phyloP scores from a whole-genome alignment of 2,888 invertebrate genomes.

The Campoplex capitator region DNA sequence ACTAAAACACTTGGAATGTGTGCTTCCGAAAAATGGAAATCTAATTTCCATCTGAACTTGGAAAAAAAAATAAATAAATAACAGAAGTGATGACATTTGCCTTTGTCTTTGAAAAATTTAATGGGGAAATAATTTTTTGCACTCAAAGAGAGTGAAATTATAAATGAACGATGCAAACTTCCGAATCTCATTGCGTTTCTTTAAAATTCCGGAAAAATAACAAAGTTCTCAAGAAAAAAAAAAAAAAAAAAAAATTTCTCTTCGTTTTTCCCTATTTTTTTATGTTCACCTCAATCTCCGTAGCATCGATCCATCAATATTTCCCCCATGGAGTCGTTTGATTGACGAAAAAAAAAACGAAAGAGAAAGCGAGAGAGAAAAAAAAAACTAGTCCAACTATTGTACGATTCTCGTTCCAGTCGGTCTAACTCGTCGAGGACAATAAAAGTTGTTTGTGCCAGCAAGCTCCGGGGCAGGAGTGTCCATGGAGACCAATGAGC shows the following conservation, averaged over 20 bases:
- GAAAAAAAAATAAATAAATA: too few relatives aligned
- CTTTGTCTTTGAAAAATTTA: too few relatives aligned
- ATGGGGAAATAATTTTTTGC: too few relatives aligned
- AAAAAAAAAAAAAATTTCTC: too few relatives aligned
- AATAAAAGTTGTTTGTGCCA: slow-evolving; percentile 55
- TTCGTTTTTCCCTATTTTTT: neutral
- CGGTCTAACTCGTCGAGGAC: slow-evolving; percentile 41
- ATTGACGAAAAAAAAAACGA: slow-evolving; percentile 50
- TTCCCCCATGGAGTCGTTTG: slow-evolving; percentile 1
- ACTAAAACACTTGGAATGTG: too few relatives aligned
- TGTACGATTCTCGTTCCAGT: slow-evolving; percentile 62
- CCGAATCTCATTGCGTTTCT: too few relatives aligned
- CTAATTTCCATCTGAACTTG: too few relatives aligned
- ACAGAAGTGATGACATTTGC: too few relatives aligned
- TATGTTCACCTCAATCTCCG: neutral
- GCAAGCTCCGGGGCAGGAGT: slow-evolving; percentile 43
- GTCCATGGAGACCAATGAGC: slow-evolving; percentile 43
- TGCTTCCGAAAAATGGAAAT: too few relatives aligned
- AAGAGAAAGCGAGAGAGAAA: slow-evolving; percentile 28
- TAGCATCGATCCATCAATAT: slow-evolving; percentile 24
- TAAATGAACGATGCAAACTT: too few relatives aligned
- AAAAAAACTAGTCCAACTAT: slow-evolving; percentile 44
- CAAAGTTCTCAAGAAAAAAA: slow-evolving; percentile 31
- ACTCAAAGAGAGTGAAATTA: too few relatives aligned
- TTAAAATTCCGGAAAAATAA: neutral